Evolutionary conservation across 1,140 invertebrate genomes (phyloP), one percentile per base, ranked within the genome.

Genomic region (Agrypnia vestita): DNA sequence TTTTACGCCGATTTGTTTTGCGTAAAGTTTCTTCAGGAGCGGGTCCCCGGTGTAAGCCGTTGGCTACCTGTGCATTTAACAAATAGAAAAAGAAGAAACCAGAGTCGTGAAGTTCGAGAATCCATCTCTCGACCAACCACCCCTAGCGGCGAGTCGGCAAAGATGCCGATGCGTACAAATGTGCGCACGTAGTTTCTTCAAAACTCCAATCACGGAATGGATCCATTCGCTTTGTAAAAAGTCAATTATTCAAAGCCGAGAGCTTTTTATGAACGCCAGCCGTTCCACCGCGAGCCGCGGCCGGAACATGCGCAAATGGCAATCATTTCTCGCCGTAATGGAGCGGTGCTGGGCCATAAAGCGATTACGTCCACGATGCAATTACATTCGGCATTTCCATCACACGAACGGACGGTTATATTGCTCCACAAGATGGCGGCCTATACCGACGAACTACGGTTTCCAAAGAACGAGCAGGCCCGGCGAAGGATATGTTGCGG

Each of bases 321-420:
- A 74, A 74, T 76, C 67, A 77, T 81, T 69, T 73, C 69, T 76
- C 75, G 64, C 75, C 69, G 76, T 69, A 80, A 82, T 80, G 81
- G 81, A 73, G 77, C 80, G 76, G 49, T 64, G 69, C 49, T 75
- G 53, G 49, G 78, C 69, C 61, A 78, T 82, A 82, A 82, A 82
- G 62, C 81, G 78, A 80, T 82, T 80, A 82, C 73, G 62, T 49
- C 59, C 69, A 46, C 81, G 59, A 80, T 80, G 81, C 81, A 82
- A 82, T 82, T 82, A 74, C 74, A 64, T 62, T 76, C 74, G 61
- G 74, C 47, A 76, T 75, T 73, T 73, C 79, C 72, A 80, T 69
- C 59, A 80, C 78, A 79, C 64, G 62, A 72, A 55, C 46, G 67
- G 64, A 69, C 62, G 67, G 67, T 73, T 56, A 79, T 79, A 56